Base-by-base conservation (phyloP, 2,113 vertebrate species). In the Heterochromis multidens region DNA sequence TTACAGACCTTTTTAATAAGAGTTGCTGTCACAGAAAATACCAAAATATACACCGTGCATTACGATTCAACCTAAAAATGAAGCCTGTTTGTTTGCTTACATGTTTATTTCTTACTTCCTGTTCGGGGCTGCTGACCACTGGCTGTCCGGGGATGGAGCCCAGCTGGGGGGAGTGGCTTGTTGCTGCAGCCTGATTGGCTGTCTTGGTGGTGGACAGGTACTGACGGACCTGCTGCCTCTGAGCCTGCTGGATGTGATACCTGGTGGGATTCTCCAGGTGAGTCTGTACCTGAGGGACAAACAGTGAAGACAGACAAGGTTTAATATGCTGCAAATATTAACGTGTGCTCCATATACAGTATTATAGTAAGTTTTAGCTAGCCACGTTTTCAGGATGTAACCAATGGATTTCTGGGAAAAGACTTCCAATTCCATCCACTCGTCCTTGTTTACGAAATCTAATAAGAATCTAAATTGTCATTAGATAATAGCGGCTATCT, bases 231-330 rank as follows among this genome's bases (percentile, higher is more conserved):
- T 97, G 97, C 93, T 97, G 97, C 54, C 94, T 90, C 94, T 97
- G 97, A 0, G 97, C 96, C 93, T 97, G 96, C 91, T 97, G 97
- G 58, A 97, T 96, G 93, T 97, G 97, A 86, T 97, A 97, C 91
- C 96, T 96, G 7, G 97, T 97, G 1, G 97, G 97, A 92, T 97
- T 97, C 91, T 97, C 97, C 83, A 97, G 91, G 85, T 97, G 96
- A 25, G 97, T 97, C 89, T 97, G 97, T 19, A 97, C 97, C 97
- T 98, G 74, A 78, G 19, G 19, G 27, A 72, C 61, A 33, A 21
- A 79, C 21, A 19, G 13, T 9, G 3, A 61, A 61, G 37, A 33
- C 11, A 43, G 31, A 3, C 49, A 52, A 74, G 43, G 31, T 1
- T 72, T 72, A 21, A 21, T 21, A 1, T 21, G 25, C 29, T 29